phyloP scores from a whole-genome alignment of 2,797 vertebrate genomes.

The Tokudaia tokunoshimensis region DNA sequence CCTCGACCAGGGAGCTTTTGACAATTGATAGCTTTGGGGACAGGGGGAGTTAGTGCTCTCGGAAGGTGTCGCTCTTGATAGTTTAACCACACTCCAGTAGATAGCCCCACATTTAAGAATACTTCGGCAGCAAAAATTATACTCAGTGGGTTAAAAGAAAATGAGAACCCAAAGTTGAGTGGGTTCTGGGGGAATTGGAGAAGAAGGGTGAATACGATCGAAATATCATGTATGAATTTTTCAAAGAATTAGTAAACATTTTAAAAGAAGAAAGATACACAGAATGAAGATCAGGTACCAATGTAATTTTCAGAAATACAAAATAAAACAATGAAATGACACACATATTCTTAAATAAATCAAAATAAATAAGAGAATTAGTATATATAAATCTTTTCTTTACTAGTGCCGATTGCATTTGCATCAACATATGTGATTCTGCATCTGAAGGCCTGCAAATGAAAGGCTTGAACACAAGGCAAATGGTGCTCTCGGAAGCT shows the following conservation, averaged over 20 bases:
- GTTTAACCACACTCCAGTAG: no score
- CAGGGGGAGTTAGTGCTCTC: neutral
- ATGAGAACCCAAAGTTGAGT: neutral
- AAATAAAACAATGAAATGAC: neutral
- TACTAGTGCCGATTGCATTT: neutral
- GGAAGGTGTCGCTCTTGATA: neutral
- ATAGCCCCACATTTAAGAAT: neutral
- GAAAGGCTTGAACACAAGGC: neutral
- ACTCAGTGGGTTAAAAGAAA: neutral
- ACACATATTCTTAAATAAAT: slow-evolving; percentile 2
- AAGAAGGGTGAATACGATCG: neutral
- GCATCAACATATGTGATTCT: neutral
- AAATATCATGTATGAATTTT: neutral
- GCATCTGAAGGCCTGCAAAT: neutral
- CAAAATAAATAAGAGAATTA: neutral
- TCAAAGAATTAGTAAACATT: neutral
- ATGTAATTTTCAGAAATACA: neutral
- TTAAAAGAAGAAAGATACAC: neutral
- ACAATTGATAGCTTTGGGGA: no score
- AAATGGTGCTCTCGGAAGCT: neutral
- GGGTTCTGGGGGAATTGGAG: no score
- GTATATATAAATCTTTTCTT: no score
- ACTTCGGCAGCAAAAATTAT: neutral
- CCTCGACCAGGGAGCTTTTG: neutral
- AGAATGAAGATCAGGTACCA: neutral